Base-by-base conservation (phyloP, 2,113 vertebrate genomes). In the Leptodactylus fuscus region DNA sequence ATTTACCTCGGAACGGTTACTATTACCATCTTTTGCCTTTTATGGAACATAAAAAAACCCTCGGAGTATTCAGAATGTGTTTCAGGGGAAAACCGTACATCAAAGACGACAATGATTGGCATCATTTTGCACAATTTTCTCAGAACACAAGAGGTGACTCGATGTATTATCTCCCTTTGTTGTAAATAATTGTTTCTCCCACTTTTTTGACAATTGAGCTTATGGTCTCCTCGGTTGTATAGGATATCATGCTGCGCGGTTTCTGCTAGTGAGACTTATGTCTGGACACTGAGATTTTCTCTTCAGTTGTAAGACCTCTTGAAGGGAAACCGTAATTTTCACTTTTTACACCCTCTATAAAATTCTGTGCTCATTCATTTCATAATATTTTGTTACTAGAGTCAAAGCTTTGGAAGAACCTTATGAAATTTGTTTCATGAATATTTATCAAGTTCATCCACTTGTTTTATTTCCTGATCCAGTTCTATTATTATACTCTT, bases 131-230 rank as follows among this genome's bases (percentile, higher is more conserved):
- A 44, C 55, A 81, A 65, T 62, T 65, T 60, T 38, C 78, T 27
- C 38, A 32, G 38, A 53, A 22, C 38, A 81, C 55, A 81, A 81
- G n/a, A 65, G 38, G 27, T 22, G 48, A 77, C 27, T 51, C 3
- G 15, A 49, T 53, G 15, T 20, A 36, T 77, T 77, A 32, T 77
- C 48, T 46, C 11, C 38, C 16, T 49, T 51, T 51, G 24, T 77
- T 9, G 15, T 20, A 32, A 16, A 76, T 76, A 46, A 51, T 38
- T 71, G 69, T 41, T 71, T 71, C 22, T 41, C 16, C 27, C 27
- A 7, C 18, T 53, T 53, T 49, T 77, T 53, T 48, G 48, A 53
- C 46, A 51, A 53, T 76, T 49, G 27, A 76, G 46, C 46, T 76
- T 8, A 76, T 51, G 48, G n/a, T 48, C 41, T 74, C 16, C 49